Percentiles rank a stretch among this genome's conserved stretches.
These are phyloP conservation scores for Halictus quadricinctus DNA, from an alignment of 2,888 invertebrate species.

Conservation along the genomic window DNA sequence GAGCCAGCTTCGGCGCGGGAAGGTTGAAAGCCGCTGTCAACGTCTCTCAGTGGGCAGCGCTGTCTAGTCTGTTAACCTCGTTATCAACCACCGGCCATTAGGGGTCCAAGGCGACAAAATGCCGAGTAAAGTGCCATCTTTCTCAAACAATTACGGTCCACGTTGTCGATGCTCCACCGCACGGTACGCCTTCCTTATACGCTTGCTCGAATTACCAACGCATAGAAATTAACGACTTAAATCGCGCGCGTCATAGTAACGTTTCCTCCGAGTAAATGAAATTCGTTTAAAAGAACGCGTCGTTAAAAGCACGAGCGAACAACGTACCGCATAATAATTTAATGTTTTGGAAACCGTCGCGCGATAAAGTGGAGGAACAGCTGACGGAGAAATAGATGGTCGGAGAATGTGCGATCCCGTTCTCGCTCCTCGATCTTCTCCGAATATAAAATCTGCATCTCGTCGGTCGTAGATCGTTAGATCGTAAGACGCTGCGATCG, in stretches of 20 bases:
- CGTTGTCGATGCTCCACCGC: slow-evolving; percentile 74
- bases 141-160: slow-evolving; percentile 81
- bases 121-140: slow-evolving; percentile 82
- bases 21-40: slow-evolving; percentile 82
- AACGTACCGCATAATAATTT: slow-evolving; percentile 45
- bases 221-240: slow-evolving; percentile 64
- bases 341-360: slow-evolving; percentile 39
- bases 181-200: slow-evolving; percentile 68
- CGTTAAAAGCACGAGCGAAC: slow-evolving; percentile 65
- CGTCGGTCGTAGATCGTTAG: background rate
- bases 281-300: slow-evolving; percentile 65
- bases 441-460: background rate
- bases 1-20: slow-evolving; percentile 63
- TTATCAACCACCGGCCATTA: slow-evolving; percentile 83
- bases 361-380: background rate
- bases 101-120: slow-evolving; percentile 82
- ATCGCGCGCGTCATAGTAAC: slow-evolving; percentile 58
- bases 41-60: slow-evolving; percentile 81
- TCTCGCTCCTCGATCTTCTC: no score
- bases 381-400: background rate
- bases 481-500: background rate
- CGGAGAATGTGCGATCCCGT: background rate
- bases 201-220: slow-evolving; percentile 65
- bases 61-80: slow-evolving; percentile 81
- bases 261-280: slow-evolving; percentile 53